Evolutionary conservation across 2,113 vertebrate species (phyloP), one percentile per base, ranked within the genome.

Genomic region (Hassar affinis): DNA sequence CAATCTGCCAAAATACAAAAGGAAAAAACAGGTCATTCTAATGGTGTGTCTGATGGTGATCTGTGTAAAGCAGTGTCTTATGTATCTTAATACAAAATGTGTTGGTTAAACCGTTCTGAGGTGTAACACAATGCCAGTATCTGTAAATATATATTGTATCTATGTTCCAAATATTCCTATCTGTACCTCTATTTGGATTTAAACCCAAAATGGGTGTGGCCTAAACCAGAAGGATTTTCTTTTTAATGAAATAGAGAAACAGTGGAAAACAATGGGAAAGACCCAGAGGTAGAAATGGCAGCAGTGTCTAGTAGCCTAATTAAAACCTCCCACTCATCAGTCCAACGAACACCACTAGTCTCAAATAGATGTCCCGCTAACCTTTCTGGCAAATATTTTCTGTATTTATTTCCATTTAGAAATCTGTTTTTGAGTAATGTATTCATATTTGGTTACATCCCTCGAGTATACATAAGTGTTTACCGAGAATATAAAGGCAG

Each of bases 401-500:
- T 68, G 22, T 49, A 49, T 49, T 49, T n/a, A 4, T 49, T 49
- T 49, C 25, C 22, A 4, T 47, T 47, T 71, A 14, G 38, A 71
- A 71, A 74, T 74, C 72, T 33, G 27, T 52, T 33, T 30, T 51
- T 76, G 25, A 75, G 18, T 17, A 52, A 76, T 2, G 1, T 54
- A 35, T 33, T 52, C 47, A 75, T 56, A 76, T 35, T 76, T 76
- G 30, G 18, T 22, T 56, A 35, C 18, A 76, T 76, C 49, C n/a
- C 45, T 17, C 12, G 11, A 71, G 35, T 35, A 35, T 20, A 33
- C 30, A 51, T 27, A 38, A 66, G 33, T 10, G 64, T 38, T 68
- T 33, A 17, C 14, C 30, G 38, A 20, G 2, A 38, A 45, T 49
- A 30, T 6, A 66, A 64, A 90, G 79, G 84, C 90, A 91, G 87